These are phyloP conservation scores for Megamerina dolium DNA, from an alignment of 2,888 invertebrate genomes.

Conservation along the genomic window DNA sequence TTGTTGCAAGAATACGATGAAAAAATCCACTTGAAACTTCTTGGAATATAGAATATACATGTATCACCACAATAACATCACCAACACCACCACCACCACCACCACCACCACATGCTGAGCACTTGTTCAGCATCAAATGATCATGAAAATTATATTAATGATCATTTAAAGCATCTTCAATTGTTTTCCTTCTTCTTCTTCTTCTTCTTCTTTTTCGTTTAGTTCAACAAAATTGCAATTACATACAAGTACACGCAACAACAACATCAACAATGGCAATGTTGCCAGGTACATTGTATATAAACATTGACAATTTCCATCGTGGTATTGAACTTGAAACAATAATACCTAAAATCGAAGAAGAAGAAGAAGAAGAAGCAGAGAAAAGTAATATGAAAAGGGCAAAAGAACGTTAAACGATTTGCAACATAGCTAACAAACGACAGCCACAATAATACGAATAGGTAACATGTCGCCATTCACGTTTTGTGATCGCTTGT, in stretches of 20 bases:
- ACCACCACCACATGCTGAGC: too few relatives aligned
- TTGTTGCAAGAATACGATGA: too few relatives aligned
- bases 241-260: constrained; percentile 1
- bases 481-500: constrained; percentile 28
- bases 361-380: constrained; percentile 5
- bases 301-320: constrained; percentile 16
- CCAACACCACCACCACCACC: too few relatives aligned
- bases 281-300: background rate
- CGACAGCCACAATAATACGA: constrained; percentile 1
- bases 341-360: constrained; percentile 8
- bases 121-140: too few relatives aligned
- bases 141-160: too few relatives aligned
- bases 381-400: background rate
- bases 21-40: too few relatives aligned
- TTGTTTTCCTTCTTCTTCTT: too few relatives aligned
- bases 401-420: background rate
- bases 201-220: too few relatives aligned
- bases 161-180: too few relatives aligned
- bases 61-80: too few relatives aligned
- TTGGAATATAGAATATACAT: too few relatives aligned
- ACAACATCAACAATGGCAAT: constrained; percentile 1
- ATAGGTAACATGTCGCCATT: constrained; percentile 23
- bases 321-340: constrained; percentile 21
- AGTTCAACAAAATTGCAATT: constrained; percentile 12
- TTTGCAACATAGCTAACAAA: constrained; percentile 4